These are phyloP conservation scores for Metallyticus violacea DNA, from an alignment of 2,888 invertebrate genomes.

Conservation along the genomic window DNA sequence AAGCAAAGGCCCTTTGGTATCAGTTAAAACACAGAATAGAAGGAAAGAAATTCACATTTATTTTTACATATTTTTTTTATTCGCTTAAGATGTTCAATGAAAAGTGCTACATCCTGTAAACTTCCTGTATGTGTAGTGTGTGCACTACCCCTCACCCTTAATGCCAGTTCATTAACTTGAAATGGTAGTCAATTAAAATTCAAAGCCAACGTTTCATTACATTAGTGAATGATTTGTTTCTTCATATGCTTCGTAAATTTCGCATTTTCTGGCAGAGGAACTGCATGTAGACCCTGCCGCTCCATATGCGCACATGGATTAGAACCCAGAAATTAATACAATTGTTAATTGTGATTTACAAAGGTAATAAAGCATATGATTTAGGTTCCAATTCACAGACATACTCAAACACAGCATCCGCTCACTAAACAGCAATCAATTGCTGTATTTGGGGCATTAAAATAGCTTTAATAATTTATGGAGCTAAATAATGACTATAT, in stretches of 20 bases:
- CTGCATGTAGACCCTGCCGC: background rate
- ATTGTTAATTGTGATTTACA: background rate
- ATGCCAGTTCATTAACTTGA: background rate
- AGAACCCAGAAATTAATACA: background rate
- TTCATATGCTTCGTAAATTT: background rate
- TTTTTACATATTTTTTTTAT: too few relatives aligned
- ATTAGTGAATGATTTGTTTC: background rate
- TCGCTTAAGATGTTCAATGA: too few relatives aligned
- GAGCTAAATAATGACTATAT: background rate
- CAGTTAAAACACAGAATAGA: too few relatives aligned
- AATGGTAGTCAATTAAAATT: background rate
- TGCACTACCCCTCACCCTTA: background rate
- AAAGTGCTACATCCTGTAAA: background rate
- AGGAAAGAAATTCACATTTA: too few relatives aligned
- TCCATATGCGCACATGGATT: background rate
- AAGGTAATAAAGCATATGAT: background rate
- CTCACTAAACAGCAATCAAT: background rate
- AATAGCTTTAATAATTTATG: background rate
- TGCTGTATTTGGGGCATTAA: background rate
- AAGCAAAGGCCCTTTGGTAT: too few relatives aligned
- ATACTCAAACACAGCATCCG: background rate
- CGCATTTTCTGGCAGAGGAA: background rate
- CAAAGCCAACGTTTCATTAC: background rate
- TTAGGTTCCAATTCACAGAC: background rate
- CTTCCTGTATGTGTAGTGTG: background rate